Base-by-base conservation (phyloP, 2,888 invertebrate genomes). In the Calameuta filiformis region DNA sequence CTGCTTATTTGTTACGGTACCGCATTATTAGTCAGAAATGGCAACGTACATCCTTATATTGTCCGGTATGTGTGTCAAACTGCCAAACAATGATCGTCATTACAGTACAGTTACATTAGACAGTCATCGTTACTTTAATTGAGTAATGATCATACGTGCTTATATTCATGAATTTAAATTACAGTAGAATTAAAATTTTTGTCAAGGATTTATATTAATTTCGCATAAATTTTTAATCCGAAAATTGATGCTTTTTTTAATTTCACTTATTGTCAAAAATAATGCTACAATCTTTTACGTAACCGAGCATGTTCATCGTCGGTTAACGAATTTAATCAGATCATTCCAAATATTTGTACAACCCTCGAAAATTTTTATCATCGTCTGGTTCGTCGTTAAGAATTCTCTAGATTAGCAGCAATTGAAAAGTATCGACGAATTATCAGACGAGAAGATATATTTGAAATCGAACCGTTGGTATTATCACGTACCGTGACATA, bases 51-150 rank as follows among this genome's bases (percentile, higher is more conserved):
- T 31, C 71, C 71, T 71, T 71, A 33, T 71, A 31, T 23, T 71
- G 40, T 15, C 12, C 35, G 75, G 81, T 79, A 81, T 81, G 76
- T 73, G 75, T 81, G 80, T 81, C 81, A 79, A 73, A 73, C 69
- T 68, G 76, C 76, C 69, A 79, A 79, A 80, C 81, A 81, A 80
- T 80, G 80, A 79, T 76, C 80, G 73, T 75, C 80, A 77, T 77
- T 79, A 69, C 74, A 75, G 79, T 75, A 77, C 81, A 68, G 81
- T 77, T 79, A 80, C 71, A 71, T 23, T 71, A 15, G 12, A 34
- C 71, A 71, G 31, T 71, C 31, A 31, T 71, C 2, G 71, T 31
- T 34, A 71, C 34, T 31, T 56, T 56, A 56, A 23, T 9, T 23
- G 56, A 56, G 23, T 56, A 56, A 56, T 56, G 23, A 56, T 56